These are phyloP conservation scores for Thaleichthys pacificus DNA, from an alignment of 2,797 vertebrate species.

Conservation along the genomic window DNA sequence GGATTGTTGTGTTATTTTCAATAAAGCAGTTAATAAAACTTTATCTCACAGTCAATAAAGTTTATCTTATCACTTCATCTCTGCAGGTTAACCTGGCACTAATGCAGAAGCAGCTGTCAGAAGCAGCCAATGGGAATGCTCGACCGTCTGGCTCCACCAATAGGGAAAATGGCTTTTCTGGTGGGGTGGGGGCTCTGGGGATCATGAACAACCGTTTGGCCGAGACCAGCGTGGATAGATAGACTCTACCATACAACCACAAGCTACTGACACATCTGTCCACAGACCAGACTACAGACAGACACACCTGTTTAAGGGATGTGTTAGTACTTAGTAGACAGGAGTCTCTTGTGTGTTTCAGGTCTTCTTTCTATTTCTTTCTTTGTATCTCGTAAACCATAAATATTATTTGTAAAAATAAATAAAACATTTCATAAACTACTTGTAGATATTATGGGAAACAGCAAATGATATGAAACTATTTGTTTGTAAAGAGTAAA, in stretches of 20 bases:
- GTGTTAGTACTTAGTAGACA: background rate
- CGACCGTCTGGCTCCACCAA: constrained; percentile 58
- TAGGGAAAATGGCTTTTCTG: constrained; percentile 79
- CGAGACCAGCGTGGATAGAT: constrained; percentile 83
- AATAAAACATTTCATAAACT: too few species aligned
- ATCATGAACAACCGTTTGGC: constrained; percentile 87
- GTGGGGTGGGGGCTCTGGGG: constrained; percentile 82
- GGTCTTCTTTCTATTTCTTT: too few species aligned
- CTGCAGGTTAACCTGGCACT: constrained; percentile 73
- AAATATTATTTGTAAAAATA: too few species aligned
- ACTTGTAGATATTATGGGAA: too few species aligned
- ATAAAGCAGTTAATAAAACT: background rate
- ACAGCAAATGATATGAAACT: too few species aligned
- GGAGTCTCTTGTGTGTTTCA: too few species aligned
- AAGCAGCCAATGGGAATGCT: constrained; percentile 78
- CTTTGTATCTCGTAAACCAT: too few species aligned
- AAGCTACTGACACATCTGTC: too few species aligned
- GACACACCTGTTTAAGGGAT: background rate
- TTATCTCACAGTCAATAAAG: background rate
- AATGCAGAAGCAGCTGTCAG: constrained; percentile 84
- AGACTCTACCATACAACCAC: background rate
- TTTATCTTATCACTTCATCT: background rate
- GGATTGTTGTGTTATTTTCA: too few species aligned
- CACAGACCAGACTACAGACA: background rate
- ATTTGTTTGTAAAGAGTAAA: too few species aligned